A percentile compares a stretch with the other conserved stretches of the same genome.
Evolutionary conservation across 1,140 invertebrate species (phyloP).

Genomic region (Zaprionus ornatus): DNA sequence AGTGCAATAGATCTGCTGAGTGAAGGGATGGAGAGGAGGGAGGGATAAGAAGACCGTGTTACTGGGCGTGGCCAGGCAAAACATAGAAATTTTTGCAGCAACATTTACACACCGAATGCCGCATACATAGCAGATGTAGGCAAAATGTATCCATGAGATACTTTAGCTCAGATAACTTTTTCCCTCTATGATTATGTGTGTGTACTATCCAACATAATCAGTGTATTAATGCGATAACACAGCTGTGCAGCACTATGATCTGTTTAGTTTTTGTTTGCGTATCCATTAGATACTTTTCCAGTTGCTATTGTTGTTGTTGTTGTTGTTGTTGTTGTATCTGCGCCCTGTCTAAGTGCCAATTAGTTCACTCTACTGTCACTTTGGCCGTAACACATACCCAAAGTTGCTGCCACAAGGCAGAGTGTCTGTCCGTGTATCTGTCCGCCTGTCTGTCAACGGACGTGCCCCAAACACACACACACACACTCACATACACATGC

Average conservation of each 20-base stretch:
- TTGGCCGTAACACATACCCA: slow-evolving; percentile 60
- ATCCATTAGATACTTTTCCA: slow-evolving; percentile 63
- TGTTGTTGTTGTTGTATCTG: slow-evolving; percentile 11
- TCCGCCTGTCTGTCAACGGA: slow-evolving; percentile 24
- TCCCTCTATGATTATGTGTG: not conserved
- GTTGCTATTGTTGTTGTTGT: too few species aligned
- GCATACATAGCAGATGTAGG: not conserved
- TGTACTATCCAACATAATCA: not conserved
- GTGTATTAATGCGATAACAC: slow-evolving; percentile 13
- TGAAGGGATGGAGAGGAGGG: not conserved
- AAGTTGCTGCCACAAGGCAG: slow-evolving; percentile 58
- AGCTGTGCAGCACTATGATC: slow-evolving; percentile 28
- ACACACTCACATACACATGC: slow-evolving; percentile 17
- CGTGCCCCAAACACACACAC: slow-evolving; percentile 45
- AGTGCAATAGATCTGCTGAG: not conserved
- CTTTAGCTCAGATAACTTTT: not conserved
- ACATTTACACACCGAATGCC: not conserved
- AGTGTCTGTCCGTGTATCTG: slow-evolving; percentile 40
- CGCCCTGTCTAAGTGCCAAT: slow-evolving; percentile 65
- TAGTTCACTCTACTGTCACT: slow-evolving; percentile 76
- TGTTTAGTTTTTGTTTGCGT: slow-evolving; percentile 47
- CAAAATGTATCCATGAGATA: slow-evolving; percentile 9
- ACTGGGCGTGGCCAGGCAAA: slow-evolving; percentile 3
- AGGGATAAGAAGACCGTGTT: not conserved
- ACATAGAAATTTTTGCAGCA: not conserved